Base-by-base conservation (phyloP, 2,113 vertebrate genomes). In the Scalopus aquaticus region DNA sequence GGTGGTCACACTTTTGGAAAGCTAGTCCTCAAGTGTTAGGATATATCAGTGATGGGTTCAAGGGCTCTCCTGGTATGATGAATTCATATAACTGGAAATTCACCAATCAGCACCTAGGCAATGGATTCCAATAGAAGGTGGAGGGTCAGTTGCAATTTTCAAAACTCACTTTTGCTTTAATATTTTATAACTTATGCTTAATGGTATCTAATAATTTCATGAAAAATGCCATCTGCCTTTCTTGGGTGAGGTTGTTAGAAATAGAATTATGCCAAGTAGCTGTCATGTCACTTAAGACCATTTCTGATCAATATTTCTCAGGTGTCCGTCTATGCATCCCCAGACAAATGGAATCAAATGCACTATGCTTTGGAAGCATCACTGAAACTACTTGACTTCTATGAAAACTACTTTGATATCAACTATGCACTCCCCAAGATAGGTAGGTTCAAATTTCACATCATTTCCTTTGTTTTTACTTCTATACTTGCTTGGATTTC, bases 361-460 rank as follows among this genome's bases (percentile, higher is more conserved):
- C 77, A 97, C 49, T 93, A 96, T 49, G 95, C 89, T 56, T 96
- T 96, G 81, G 94, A 97, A 58, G 39, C 46, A 44, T 92, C 90
- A 51, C 9, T 95, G 73, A 97, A 97, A 51, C 35, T 96, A 69
- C 77, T 97, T 78, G 95, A 97, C 39, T 96, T 96, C 95, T 97
- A 96, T 72, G 90, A 97, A 92, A 77, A 93, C n/a, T 97, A 94
- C 56, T 96, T 95, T 85, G 72, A 92, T 88, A 94, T 95, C 73
- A 93, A 78, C 28, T 97, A 96, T 93, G 88, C 91, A 30, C 67
- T 97, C 87, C 87, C 93, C 16, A 97, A 97, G 95, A n/a, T 95
- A 51, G 91, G 92, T 95, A 91, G 4, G 60, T 93, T 77, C 64
- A 92, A 81, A 67, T 62, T 69, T 60, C 32, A n/a, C 2, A 30